These are phyloP conservation scores for Oryctolagus cuniculus DNA, from an alignment of 2,113 vertebrate species.

Conservation along the genomic window mOryCun1.1 NC_091438.1:23610501-23611000, in stretches of 20 bases:
- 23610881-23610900: rapidly evolving
- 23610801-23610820: no score
- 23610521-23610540: not conserved
- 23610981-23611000: no score
- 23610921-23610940: no score
- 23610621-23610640: not conserved
- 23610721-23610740: no score
- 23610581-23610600: not conserved
- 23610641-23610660: rapidly evolving
- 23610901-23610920: rapidly evolving
- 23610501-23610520: not conserved
- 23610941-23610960: no score
- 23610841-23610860: not conserved
- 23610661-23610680: rapidly evolving
- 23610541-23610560: not conserved
- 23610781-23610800: rapidly evolving
- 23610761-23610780: rapidly evolving
- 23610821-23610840: not conserved
- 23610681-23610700: not conserved
- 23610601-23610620: not conserved
- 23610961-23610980: no score
- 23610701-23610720: not conserved
- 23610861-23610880: rapidly evolving
- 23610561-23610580: not conserved
- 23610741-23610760: rapidly evolving